Evolutionary conservation across 2,888 invertebrate species (phyloP).

Genomic region (Drosophila tripunctata): DNA sequence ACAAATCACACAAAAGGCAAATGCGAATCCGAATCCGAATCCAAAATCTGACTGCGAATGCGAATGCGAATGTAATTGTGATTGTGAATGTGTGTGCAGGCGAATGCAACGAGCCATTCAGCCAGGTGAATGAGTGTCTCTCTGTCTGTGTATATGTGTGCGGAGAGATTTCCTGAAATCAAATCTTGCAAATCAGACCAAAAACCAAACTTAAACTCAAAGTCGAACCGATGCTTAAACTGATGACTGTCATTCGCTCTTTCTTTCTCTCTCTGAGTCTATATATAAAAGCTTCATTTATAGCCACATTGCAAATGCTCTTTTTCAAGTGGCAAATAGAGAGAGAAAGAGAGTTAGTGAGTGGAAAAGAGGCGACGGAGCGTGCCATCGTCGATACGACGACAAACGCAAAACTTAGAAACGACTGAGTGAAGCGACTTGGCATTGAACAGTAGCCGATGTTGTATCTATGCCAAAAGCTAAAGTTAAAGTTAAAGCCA

Average conservation of each 20-base stretch:
- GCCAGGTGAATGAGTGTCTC: slow-evolving; percentile 42
- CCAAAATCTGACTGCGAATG: slow-evolving; percentile 26
- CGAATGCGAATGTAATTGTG: slow-evolving; percentile 27
- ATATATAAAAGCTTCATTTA: too few relatives aligned
- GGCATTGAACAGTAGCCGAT: slow-evolving; percentile 67
- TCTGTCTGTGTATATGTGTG: slow-evolving; percentile 10
- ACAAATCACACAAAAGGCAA: slow-evolving; percentile 54
- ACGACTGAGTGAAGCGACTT: slow-evolving; percentile 62
- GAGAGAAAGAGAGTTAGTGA: not conserved
- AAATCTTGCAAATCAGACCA: slow-evolving; percentile 82
- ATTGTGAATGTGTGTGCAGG: slow-evolving; percentile 48
- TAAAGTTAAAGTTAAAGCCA: slow-evolving; percentile 26
- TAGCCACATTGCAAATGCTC: slow-evolving; percentile 56
- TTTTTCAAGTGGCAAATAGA: slow-evolving; percentile 25
- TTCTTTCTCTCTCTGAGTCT: not conserved
- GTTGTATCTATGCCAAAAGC: not conserved
- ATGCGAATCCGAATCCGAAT: slow-evolving; percentile 39
- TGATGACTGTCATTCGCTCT: slow-evolving; percentile 33
- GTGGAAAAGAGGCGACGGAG: slow-evolving; percentile 55
- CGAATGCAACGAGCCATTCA: slow-evolving; percentile 63
- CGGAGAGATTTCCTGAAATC: slow-evolving; percentile 76
- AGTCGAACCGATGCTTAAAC: slow-evolving; percentile 44
- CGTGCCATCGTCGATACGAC: slow-evolving; percentile 76
- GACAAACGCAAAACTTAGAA: slow-evolving; percentile 69
- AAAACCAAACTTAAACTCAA: slow-evolving; percentile 41